These are phyloP conservation scores for Chydorus sphaericus DNA, from an alignment of 2,888 invertebrate species.

Conservation along the genomic window DNA sequence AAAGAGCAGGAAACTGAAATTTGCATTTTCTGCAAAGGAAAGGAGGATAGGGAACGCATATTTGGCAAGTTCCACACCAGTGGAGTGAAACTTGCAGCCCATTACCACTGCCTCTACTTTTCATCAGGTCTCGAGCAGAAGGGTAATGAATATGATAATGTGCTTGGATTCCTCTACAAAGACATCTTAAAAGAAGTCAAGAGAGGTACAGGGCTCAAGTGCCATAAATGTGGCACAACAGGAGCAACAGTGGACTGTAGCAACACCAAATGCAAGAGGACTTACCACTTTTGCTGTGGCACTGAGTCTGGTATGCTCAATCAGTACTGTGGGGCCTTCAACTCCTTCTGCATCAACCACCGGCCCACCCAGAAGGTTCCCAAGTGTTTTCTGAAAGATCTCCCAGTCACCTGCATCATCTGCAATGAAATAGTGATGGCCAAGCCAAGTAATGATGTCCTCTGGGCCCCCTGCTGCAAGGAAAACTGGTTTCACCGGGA, in stretches of 20 bases:
- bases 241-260: slow-evolving; percentile 62
- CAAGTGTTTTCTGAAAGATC: slow-evolving; percentile 16
- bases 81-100: slow-evolving; percentile 43
- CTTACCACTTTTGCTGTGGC: slow-evolving; percentile 65
- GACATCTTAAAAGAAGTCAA: slow-evolving; percentile 52
- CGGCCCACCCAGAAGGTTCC: slow-evolving; percentile 39
- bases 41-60: slow-evolving; percentile 5
- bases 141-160: slow-evolving; percentile 49
- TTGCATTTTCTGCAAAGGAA: slow-evolving; percentile 2
- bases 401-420: slow-evolving; percentile 3
- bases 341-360: slow-evolving; percentile 46
- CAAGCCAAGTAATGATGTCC: neutral
- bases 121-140: slow-evolving; percentile 53
- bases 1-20: no score
- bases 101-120: slow-evolving; percentile 58
- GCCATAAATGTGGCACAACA: slow-evolving; percentile 46
- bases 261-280: slow-evolving; percentile 42
- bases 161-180: slow-evolving; percentile 50
- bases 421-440: neutral
- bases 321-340: slow-evolving; percentile 45
- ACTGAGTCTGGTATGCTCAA: slow-evolving; percentile 43
- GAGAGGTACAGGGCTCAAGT: slow-evolving; percentile 49
- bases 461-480: slow-evolving; percentile 12
- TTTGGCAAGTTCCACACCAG: slow-evolving; percentile 11
- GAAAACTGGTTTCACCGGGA: slow-evolving; percentile 1